Evolutionary conservation across 2,113 vertebrate genomes (phyloP).

Genomic region (Mugil cephalus): DNA sequence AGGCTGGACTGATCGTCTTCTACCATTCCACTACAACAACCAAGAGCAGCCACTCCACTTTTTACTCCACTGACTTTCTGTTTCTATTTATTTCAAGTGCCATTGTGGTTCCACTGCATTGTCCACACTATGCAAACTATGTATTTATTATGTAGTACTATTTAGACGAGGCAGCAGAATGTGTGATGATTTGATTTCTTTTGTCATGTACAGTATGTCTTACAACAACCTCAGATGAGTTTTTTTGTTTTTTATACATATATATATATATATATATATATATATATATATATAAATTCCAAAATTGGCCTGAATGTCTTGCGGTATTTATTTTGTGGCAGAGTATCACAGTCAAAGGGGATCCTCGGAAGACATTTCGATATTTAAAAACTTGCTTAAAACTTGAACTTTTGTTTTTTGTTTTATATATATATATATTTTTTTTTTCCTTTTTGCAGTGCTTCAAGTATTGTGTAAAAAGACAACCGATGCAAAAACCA

Average conservation of each 20-base stretch:
- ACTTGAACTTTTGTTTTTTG: conserved; percentile 64
- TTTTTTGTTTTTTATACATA: conserved; percentile 40
- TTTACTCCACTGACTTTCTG: conserved; percentile 38
- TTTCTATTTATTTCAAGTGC: conserved; percentile 82
- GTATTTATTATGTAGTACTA: conserved; percentile 90
- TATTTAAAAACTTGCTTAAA: conserved; percentile 42
- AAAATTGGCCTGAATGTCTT: conserved; percentile 26
- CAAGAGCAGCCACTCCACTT: conserved; percentile 32
- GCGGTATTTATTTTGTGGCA: conserved; percentile 60
- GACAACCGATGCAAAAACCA: conserved; percentile 49
- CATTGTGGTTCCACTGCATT: conserved; percentile 83
- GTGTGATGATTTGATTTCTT: conserved; percentile 34
- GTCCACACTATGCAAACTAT: conserved; percentile 93
- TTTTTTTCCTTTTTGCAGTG: conserved; percentile 39
- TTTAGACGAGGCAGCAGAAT: conserved; percentile 72
- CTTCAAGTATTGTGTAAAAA: conserved; percentile 11
- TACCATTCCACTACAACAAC: conserved; percentile 22
- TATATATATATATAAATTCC: conserved; percentile 2
- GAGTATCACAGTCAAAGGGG: conserved; percentile 8
- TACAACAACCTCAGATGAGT: conserved; percentile 51
- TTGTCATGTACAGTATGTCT: conserved; percentile 47
- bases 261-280: no score
- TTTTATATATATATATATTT: no score
- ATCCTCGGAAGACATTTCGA: conserved; percentile 17
- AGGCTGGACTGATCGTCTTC: conserved; percentile 7